A percentile compares a stretch with the other conserved stretches of the same genome.
Evolutionary conservation across 2,113 vertebrate genomes (phyloP).

Genomic region (Sylvietta virens): DNA sequence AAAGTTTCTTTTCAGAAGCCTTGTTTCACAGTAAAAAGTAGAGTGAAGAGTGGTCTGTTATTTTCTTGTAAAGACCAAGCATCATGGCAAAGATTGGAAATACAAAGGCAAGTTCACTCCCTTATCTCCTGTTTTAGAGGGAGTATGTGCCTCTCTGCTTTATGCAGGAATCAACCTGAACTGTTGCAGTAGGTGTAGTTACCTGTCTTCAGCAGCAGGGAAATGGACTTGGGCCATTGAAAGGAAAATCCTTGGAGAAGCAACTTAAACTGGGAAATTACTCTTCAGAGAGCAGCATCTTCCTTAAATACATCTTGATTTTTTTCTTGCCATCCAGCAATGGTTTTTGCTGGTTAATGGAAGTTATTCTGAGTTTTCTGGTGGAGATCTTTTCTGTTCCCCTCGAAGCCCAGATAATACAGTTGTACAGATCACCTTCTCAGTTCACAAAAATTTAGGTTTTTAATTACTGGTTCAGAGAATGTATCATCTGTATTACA

Average conservation of each 20-base stretch:
- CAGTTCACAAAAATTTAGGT: background rate
- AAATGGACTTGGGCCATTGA: background rate
- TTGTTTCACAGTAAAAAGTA: background rate
- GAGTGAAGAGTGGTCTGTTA: background rate
- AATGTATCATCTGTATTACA: fast-evolving
- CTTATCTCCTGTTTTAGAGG: background rate
- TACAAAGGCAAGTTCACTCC: background rate
- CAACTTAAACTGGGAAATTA: background rate
- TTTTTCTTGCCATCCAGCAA: background rate
- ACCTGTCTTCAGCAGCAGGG: background rate
- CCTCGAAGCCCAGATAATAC: background rate
- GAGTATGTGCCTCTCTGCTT: background rate
- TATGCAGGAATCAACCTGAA: background rate
- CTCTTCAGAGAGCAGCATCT: background rate
- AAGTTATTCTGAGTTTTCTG: background rate
- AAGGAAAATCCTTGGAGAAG: background rate
- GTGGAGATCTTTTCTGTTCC: background rate
- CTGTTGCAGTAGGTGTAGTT: background rate
- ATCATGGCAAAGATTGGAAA: background rate
- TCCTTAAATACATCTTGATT: fast-evolving
- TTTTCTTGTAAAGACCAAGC: background rate
- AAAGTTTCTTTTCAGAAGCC: background rate
- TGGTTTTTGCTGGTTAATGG: background rate
- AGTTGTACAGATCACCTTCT: background rate
- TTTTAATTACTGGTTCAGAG: background rate